Conservation (phyloP, 2,888 invertebrate species). For the Anoplius nigerrimus region DNA sequence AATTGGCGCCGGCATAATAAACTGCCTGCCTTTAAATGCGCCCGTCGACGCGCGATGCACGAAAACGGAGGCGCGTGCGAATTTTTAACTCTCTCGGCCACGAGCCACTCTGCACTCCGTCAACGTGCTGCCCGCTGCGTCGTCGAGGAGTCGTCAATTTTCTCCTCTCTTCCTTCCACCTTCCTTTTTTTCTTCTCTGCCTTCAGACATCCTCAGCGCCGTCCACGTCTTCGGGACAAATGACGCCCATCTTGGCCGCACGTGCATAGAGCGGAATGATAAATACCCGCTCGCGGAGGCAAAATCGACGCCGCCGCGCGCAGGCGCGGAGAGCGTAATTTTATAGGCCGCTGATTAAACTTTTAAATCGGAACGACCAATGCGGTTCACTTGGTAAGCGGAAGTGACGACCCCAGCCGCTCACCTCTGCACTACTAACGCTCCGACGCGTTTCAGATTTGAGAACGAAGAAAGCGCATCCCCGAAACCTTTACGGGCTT, state of each 20-base stretch:
- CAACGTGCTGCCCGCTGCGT: no score
- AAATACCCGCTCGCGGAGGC: not conserved
- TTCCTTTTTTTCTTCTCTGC: no score
- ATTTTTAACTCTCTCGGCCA: not conserved
- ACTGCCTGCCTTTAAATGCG: not conserved
- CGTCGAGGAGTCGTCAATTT: no score
- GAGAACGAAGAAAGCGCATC: constrained; percentile 67
- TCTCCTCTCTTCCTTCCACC: no score
- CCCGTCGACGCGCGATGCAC: not conserved
- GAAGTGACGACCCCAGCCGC: constrained; percentile 74
- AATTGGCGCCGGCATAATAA: no score
- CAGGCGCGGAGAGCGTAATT: constrained; percentile 57
- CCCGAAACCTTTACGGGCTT: constrained; percentile 60
- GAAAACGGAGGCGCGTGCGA: not conserved
- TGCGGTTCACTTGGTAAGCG: constrained; percentile 71
- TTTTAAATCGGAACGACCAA: constrained; percentile 73
- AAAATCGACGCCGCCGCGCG: constrained; percentile 14
- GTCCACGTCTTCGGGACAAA: no score
- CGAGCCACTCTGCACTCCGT: no score
- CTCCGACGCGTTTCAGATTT: constrained; percentile 65
- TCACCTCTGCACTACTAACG: constrained; percentile 75
- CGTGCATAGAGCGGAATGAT: not conserved
- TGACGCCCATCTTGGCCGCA: not conserved
- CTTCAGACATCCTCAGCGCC: no score
- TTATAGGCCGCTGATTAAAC: constrained; percentile 74